Evolutionary conservation across 2,888 invertebrate species (phyloP).

Genomic region (Stenoptilia bipunctidactyla): DNA sequence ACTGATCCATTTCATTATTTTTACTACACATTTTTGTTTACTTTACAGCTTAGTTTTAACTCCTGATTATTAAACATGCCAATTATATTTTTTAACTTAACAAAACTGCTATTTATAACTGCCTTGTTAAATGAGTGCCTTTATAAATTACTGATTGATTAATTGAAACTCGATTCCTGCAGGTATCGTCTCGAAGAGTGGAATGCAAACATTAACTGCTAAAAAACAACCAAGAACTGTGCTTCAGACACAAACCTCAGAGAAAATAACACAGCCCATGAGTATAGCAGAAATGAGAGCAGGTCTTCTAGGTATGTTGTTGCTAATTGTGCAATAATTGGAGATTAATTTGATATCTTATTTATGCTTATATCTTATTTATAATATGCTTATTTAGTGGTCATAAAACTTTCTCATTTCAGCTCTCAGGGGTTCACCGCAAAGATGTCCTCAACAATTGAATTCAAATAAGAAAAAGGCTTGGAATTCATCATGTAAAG

Average conservation of each 20-base stretch:
- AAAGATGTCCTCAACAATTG: slow-evolving; percentile 17
- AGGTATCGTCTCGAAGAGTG: slow-evolving; percentile 40
- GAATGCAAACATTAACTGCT: slow-evolving; percentile 28
- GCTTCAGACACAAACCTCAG: slow-evolving; percentile 27
- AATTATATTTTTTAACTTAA: slow-evolving; percentile 1
- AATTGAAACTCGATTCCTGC: too few species aligned
- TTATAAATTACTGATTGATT: too few species aligned
- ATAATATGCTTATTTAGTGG: slow-evolving; percentile 12
- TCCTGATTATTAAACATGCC: too few species aligned
- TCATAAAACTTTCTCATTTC: too few species aligned
- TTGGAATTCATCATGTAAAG: slow-evolving; percentile 58
- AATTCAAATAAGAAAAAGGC: slow-evolving; percentile 32
- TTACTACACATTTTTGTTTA: too few species aligned
- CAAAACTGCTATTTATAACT: background rate
- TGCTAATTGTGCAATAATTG: background rate
- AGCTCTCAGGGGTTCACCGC: slow-evolving; percentile 35
- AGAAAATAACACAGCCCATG: slow-evolving; percentile 34
- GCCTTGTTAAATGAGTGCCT: too few species aligned
- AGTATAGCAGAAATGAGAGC: slow-evolving; percentile 46
- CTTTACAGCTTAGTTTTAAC: too few species aligned
- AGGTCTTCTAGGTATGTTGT: slow-evolving; percentile 32
- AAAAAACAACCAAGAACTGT: slow-evolving; percentile 35
- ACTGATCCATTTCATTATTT: slow-evolving; percentile 2
- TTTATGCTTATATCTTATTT: slow-evolving; percentile 1
- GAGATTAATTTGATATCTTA: background rate